Evolutionary conservation across 2,888 invertebrate genomes (phyloP).

Genomic region (Thera obeliscata): DNA sequence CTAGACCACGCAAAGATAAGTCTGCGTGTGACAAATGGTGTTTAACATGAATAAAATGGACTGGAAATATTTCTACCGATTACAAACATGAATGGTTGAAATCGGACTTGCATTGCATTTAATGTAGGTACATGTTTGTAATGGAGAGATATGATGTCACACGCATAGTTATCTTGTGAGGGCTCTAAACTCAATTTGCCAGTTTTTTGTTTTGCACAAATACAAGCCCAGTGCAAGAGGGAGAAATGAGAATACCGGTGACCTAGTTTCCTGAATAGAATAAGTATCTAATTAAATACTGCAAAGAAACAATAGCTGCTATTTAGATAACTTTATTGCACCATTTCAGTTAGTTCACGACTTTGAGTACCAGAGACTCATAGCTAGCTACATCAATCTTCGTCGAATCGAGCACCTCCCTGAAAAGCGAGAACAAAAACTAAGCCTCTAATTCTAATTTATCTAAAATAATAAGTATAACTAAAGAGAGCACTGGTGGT

Average conservation of each 20-base stretch:
- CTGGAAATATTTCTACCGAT: too few relatives aligned
- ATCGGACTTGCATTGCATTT: too few relatives aligned
- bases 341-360: conserved; percentile 33
- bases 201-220: too few relatives aligned
- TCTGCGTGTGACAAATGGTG: too few relatives aligned
- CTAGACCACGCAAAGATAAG: too few relatives aligned
- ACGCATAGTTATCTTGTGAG: too few relatives aligned
- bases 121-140: too few relatives aligned
- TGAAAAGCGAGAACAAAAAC: conserved; percentile 46
- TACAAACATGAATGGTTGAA: too few relatives aligned
- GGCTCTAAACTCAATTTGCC: too few relatives aligned
- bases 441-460: neutral
- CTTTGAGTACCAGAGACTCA: conserved; percentile 74
- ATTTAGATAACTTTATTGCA: neutral
- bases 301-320: neutral
- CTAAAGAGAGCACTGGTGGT: neutral
- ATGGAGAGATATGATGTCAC: too few relatives aligned
- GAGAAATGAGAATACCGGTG: neutral
- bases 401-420: conserved; percentile 61
- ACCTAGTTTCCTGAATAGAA: neutral
- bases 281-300: neutral
- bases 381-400: conserved; percentile 60
- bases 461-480: neutral
- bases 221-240: neutral
- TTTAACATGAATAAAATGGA: too few relatives aligned